Evolutionary conservation across 1,140 invertebrate species (phyloP).

Genomic region (Dinoponera quadriceps): DNA sequence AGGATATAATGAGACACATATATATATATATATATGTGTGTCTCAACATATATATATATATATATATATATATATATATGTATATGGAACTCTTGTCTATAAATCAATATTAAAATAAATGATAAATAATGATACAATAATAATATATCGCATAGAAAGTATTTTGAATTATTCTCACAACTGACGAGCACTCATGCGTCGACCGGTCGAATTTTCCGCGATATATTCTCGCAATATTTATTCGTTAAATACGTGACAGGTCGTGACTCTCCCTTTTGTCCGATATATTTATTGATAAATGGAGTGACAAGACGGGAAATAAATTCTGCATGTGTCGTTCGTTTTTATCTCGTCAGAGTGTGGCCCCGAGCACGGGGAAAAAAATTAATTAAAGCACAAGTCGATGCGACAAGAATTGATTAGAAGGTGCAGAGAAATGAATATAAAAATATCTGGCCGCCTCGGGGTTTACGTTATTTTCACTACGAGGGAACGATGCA

Average conservation of each 20-base stretch:
- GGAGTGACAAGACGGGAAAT: constrained; percentile 31
- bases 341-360: constrained; percentile 33
- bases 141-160: neutral
- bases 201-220: constrained; percentile 9
- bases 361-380: neutral
- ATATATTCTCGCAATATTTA: constrained; percentile 20
- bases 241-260: constrained; percentile 31
- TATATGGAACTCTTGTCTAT: neutral
- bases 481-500: neutral
- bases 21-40: too few species aligned
- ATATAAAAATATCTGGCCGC: constrained; percentile 20
- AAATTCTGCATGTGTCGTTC: constrained; percentile 36
- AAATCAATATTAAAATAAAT: neutral
- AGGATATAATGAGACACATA: neutral
- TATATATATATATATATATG: neutral
- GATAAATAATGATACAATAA: too few species aligned
- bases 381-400: constrained; percentile 44
- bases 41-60: too few species aligned
- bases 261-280: neutral
- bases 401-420: constrained; percentile 43
- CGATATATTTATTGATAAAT: constrained; percentile 47
- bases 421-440: constrained; percentile 29
- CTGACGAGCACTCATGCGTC: neutral
- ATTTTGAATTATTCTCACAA: constrained; percentile 19
- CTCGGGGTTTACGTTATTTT: constrained; percentile 24